phyloP scores from a whole-genome alignment of 2,113 vertebrate genomes.

The Galemys pyrenaicus region DNA sequence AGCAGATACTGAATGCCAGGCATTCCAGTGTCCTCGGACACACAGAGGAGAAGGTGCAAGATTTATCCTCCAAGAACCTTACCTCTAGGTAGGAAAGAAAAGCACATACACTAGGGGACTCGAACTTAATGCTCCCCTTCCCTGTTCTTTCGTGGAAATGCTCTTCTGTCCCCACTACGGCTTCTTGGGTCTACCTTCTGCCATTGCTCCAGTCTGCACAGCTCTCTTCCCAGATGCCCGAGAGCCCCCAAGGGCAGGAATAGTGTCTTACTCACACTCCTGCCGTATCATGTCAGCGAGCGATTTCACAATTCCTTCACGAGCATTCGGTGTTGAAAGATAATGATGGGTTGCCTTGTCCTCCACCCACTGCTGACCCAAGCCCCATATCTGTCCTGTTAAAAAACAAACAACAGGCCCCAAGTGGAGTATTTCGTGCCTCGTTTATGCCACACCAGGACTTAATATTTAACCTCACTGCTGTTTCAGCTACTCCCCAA shows the following conservation, averaged over 20 bases:
- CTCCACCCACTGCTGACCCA: not conserved
- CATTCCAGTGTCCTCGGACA: not conserved
- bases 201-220: not conserved
- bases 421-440: not conserved
- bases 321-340: not conserved
- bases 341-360: not conserved
- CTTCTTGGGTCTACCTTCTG: not conserved
- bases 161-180: not conserved
- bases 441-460: not conserved
- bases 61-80: not conserved
- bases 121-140: not conserved
- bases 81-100: not conserved
- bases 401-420: not conserved
- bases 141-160: not conserved
- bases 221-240: not conserved
- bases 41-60: not conserved
- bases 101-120: not conserved
- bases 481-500: not conserved
- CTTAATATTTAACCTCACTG: not conserved
- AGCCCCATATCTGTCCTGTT: not conserved
- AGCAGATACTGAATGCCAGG: not conserved
- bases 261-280: not conserved
- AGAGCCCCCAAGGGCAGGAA: not conserved
- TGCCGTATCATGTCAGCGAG: not conserved
- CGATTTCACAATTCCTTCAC: conserved; percentile 33